Percentiles rank a stretch among this genome's conserved stretches.
These are phyloP conservation scores for Torymus aiolomorphi DNA, from an alignment of 2,888 invertebrate genomes.

Conservation along the genomic window DNA sequence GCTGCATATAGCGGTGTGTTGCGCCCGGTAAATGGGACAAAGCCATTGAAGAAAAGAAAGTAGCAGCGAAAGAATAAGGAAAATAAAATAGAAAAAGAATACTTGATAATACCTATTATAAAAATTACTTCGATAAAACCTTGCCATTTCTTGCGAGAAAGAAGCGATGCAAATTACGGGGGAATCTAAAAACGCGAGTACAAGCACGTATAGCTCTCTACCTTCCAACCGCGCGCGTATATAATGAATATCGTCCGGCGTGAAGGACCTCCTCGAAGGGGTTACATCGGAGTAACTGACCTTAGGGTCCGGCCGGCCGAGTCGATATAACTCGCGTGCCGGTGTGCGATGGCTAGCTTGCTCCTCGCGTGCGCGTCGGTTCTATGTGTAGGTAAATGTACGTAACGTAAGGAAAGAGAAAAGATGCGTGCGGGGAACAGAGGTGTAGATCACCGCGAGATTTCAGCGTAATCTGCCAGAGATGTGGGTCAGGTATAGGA, in stretches of 20 bases:
- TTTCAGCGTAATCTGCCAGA: conserved; percentile 34
- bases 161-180: conserved; percentile 33
- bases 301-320: conserved; percentile 38
- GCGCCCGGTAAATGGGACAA: conserved; percentile 28
- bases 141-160: not conserved
- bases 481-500: no score
- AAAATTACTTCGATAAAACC: not conserved
- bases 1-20: not conserved
- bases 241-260: conserved; percentile 30
- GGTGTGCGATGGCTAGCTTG: conserved; percentile 28
- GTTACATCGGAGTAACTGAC: conserved; percentile 55
- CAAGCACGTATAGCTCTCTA: no score
- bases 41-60: conserved; percentile 4
- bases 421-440: conserved; percentile 30
- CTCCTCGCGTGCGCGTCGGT: no score
- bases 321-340: conserved; percentile 51
- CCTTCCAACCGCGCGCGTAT: no score
- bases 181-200: no score
- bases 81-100: conserved; percentile 1
- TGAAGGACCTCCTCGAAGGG: conserved; percentile 38
- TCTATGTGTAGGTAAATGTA: no score
- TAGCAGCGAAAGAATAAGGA: not conserved
- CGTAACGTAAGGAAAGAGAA: not conserved
- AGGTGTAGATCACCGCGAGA: conserved; percentile 38
- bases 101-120: not conserved